A percentile compares a stretch with the other conserved stretches of the same genome.
Conservation (phyloP, 2,113 vertebrate genomes). For the Cygnus buccinator region DNA sequence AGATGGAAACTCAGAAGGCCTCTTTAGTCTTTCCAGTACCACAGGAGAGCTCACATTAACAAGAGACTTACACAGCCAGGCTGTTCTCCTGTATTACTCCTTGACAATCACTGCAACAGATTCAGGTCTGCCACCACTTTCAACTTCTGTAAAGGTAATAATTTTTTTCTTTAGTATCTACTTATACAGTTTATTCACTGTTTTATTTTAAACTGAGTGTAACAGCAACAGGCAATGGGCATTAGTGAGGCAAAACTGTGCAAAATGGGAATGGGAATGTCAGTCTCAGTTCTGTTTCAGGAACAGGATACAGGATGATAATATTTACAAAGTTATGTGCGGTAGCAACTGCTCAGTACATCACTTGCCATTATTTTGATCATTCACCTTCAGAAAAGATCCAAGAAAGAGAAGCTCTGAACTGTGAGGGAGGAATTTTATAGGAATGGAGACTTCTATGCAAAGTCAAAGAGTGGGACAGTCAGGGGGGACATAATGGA, state of each 20-base stretch:
- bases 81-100: not conserved
- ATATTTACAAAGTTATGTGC: not conserved
- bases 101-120: conserved; percentile 31
- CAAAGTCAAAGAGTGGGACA: not conserved
- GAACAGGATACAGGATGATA: not conserved
- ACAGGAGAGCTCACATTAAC: conserved; percentile 54
- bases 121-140: conserved; percentile 21
- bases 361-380: not conserved
- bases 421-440: not conserved
- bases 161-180: not conserved
- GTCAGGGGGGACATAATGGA: not conserved
- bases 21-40: conserved; percentile 53
- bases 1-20: conserved; percentile 54
- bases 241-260: not conserved
- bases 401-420: not conserved
- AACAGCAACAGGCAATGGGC: not conserved
- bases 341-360: not conserved
- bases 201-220: not conserved
- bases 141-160: conserved; percentile 59
- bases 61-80: conserved; percentile 33
- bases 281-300: not conserved
- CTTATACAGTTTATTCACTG: not conserved
- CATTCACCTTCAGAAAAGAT: not conserved
- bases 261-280: not conserved
- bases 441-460: not conserved